Base-by-base conservation (phyloP, 64 coral and sea anemone species). In the Porites lutea region DNA sequence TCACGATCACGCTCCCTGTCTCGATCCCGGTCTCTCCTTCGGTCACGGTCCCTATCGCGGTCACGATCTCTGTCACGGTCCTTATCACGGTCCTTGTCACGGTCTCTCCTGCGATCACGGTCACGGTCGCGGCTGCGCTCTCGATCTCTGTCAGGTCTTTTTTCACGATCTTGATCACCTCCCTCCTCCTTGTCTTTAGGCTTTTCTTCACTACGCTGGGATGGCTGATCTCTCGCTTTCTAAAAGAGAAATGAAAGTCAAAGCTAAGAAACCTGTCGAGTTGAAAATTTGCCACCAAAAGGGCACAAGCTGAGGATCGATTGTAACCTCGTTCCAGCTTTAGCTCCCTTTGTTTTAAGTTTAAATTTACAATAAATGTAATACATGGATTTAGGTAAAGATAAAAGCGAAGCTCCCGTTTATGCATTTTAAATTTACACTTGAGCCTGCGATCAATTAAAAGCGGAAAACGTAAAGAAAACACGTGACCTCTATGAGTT, bases 181-280 rank as follows among this genome's bases (percentile, higher is more conserved):
- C 87, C 52, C 50, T 94, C 74, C 57, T 65, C 60, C 76, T 46
- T 78, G 48, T 95, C 57, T 92, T 73, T 90, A 48, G 75, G 81
- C 82, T 87, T 68, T 60, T 27, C 59, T 65, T 37, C 27, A 37
- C 27, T 37, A 37, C 79, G 57, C 0, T 63, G 48, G 61, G 72
- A 47, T 71, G 59, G 47, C 61, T 99, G 94, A 85, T 91, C 73
- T 88, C 88, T 53, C 76, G 77, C 55, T 72, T 95, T 81, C 95
- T 59, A 52, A 86, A 57, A 78, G 15, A 63, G 11, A 13, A 59
- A 45, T 6, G 0, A 46, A 27, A 27, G 70, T 8, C 52, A 10
- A 7, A 52, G 13, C 18, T 4, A 21, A 68, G 43, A 44, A 71
- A 44, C 23, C 19, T 22, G 74, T 18, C 2, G 0, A 2, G 77